Base-by-base conservation (phyloP, 2,888 invertebrate genomes). In the Axea sp. region DNA sequence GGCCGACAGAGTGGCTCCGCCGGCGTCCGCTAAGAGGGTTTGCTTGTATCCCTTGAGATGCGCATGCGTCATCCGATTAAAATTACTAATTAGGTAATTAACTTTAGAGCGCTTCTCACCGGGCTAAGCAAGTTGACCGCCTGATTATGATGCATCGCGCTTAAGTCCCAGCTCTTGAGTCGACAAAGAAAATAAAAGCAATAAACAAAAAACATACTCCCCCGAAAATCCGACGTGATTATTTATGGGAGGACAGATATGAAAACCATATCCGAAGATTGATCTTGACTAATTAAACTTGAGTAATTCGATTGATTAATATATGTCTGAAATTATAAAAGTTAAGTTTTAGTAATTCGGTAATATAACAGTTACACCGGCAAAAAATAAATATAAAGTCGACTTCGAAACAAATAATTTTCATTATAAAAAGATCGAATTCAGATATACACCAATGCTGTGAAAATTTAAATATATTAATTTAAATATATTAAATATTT, bases 1-100 rank as follows among this genome's bases (percentile, higher is more conserved):
- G 57, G 69, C 60, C 72, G 57, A 51, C 71, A 68, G 77, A 69
- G 72, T 68, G 69, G 76, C 75, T 75, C 64, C 73, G 69, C 76
- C 76, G 73, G 76, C 77, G 77, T 77, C 82, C 83, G 80, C 83
- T 87, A 87, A 87, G 87, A 87, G 87, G 87, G 86, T 87, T 87
- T 87, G 85, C 87, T 86, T 87, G 87, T 87, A 86, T 86, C 86
- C 85, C 87, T 72, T 65, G 87, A 87, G 87, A 87, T 84, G 86
- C 86, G 87, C 87, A 87, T 87, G 87, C 87, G 87, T 87, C 87
- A 87, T 87, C 87, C 86, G 86, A 87, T 87, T 87, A 87, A 87
- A 87, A 86, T 87, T 86, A 86, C 85, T 87, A 87, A 87, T 87
- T 87, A 86, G 84, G 85, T 87, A 87, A 87, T 87, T 87, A 87